A percentile compares a stretch with the other conserved stretches of the same genome.
Evolutionary conservation across 2,888 invertebrate genomes (phyloP).

Genomic region (Carterocephalus palaemon): DNA sequence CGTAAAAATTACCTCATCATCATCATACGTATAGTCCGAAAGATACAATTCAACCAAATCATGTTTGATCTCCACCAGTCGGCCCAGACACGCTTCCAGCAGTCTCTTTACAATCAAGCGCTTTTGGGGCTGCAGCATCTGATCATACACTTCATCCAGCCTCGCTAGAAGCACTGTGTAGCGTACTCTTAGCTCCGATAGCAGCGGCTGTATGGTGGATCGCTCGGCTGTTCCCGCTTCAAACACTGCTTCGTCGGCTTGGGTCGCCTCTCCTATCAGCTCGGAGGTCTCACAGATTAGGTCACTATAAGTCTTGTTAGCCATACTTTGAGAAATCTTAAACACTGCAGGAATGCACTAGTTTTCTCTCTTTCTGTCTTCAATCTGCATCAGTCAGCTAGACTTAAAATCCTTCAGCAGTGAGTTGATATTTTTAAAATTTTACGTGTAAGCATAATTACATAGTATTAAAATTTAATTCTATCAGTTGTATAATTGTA

Average conservation of each 20-base stretch:
- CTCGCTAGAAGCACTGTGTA: conserved; percentile 88
- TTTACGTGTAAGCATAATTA: no score
- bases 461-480: no score
- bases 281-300: conserved; percentile 81
- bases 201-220: conserved; percentile 77
- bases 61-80: conserved; percentile 91
- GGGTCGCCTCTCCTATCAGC: conserved; percentile 77
- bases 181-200: conserved; percentile 87
- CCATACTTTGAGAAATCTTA: conserved; percentile 75
- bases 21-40: conserved; percentile 92
- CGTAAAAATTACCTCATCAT: conserved; percentile 73
- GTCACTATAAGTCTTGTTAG: conserved; percentile 85
- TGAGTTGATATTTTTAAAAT: no score
- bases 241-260: conserved; percentile 81
- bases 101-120: conserved; percentile 85
- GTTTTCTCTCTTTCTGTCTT: background rate
- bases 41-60: conserved; percentile 92
- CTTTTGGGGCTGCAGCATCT: conserved; percentile 96
- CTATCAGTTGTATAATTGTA: no score
- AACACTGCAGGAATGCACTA: background rate
- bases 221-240: conserved; percentile 80
- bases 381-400: no score
- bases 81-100: conserved; percentile 87
- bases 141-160: conserved; percentile 91
- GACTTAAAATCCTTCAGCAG: no score